Conservation (phyloP, 2,113 vertebrate genomes). For the Saguinus imperator region DNA sequence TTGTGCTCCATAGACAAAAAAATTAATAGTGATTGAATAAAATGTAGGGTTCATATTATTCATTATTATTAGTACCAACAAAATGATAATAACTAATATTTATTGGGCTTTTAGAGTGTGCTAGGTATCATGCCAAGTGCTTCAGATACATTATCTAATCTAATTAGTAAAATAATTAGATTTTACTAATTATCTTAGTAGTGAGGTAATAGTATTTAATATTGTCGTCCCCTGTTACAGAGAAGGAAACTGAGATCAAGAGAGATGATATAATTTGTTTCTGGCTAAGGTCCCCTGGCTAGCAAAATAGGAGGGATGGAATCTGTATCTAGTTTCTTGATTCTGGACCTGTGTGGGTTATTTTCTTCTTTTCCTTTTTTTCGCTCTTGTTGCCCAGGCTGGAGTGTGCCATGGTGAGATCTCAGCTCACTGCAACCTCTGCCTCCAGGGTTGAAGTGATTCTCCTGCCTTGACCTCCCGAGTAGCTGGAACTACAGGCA, state of each 20-base stretch:
- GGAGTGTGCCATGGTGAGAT: no score
- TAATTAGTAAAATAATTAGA: not conserved
- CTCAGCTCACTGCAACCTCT: no score
- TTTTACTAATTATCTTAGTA: no score
- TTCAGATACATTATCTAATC: not conserved
- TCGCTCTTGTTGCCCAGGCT: no score
- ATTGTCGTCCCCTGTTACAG: not conserved
- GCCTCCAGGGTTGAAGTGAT: no score
- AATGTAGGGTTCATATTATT: not conserved
- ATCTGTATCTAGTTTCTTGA: not conserved
- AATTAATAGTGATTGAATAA: not conserved
- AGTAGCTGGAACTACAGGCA: no score
- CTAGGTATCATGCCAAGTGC: not conserved
- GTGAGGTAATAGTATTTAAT: not conserved
- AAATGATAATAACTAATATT: not conserved
- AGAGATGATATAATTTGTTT: not conserved
- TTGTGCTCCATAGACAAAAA: not conserved
- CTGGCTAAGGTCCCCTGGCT: not conserved
- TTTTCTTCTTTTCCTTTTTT: no score
- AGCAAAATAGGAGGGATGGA: not conserved
- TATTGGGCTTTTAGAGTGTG: not conserved
- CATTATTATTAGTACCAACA: not conserved
- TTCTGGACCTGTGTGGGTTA: not conserved
- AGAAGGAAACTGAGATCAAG: not conserved
- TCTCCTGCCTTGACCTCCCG: no score